Evolutionary conservation across 23 tunicate genomes (phyloP).

Genomic region (Trididemnum clinides): DNA sequence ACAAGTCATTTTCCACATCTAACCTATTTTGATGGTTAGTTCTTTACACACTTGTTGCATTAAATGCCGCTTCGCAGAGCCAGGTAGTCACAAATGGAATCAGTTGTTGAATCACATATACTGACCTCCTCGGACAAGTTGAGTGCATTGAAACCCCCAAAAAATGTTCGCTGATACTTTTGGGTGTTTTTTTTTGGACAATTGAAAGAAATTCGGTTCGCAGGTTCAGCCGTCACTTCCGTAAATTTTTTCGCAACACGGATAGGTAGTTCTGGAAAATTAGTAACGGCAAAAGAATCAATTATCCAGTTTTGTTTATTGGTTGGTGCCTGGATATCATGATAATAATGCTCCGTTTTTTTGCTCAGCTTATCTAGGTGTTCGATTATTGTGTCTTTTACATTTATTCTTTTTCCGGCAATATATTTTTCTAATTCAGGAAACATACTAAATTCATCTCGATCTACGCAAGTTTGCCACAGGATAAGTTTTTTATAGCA

Average conservation of each 20-base stretch:
- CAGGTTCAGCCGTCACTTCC: not conserved
- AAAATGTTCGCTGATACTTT: not conserved
- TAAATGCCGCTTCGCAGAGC: too few relatives aligned
- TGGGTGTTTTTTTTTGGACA: not conserved
- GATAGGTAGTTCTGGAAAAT: not conserved
- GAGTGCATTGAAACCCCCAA: not conserved
- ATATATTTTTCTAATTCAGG: too few relatives aligned
- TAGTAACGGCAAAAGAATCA: not conserved
- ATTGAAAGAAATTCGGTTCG: not conserved
- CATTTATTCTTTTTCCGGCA: too few relatives aligned
- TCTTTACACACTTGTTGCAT: too few relatives aligned
- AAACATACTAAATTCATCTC: too few relatives aligned
- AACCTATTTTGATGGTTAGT: not conserved
- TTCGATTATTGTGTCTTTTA: not conserved
- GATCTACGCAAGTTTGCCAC: too few relatives aligned
- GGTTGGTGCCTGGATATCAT: not conserved
- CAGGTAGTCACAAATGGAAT: not conserved
- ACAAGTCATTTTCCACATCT: too few relatives aligned
- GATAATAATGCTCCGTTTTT: not conserved
- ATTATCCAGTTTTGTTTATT: not conserved
- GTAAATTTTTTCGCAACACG: not conserved
- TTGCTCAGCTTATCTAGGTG: not conserved
- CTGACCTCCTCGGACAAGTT: not conserved
- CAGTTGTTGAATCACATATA: not conserved
- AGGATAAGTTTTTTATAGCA: too few relatives aligned